Evolutionary conservation across 2,888 invertebrate genomes (phyloP), one percentile per base, ranked within the genome.

Genomic region (Oscheius sp.): DNA sequence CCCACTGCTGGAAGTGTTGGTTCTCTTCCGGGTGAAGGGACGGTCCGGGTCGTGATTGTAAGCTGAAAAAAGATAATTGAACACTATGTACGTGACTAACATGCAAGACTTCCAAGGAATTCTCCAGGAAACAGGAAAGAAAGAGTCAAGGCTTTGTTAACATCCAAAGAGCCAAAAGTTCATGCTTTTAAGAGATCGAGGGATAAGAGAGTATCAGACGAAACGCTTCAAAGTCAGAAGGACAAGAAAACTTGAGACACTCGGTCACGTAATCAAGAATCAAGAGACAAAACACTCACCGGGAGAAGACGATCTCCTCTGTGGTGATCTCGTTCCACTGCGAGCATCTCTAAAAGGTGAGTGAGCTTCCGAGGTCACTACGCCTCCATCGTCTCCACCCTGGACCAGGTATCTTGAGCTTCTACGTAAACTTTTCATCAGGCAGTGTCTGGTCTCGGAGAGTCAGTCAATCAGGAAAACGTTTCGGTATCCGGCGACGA

Each of bases 1-100:
- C 3, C 76, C 76, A 37, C 79, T 81, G 21, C 76, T 76, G 13
- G 77, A 73, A 0, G 81, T 81, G 55, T 81, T 81, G 2, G 79
- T 77, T 37, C 73, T 57, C 21, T 73, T 73, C 48, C 73, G 29
- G 5, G 62, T 53, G n/a, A 37, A 42, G 10, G 42, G 35, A n/a
- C 65, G 62, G 11, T 73, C 63, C 5, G 47, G 21, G 10, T 21
- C 29, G 53, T n/a, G 21, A 53, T 29, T 66, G 4, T 50, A 29
- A 3, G 63, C 5, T 29, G 11, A 42, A 37, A 37, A 13, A 42
- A 42, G 10, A 62, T 21, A 21, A 0, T 21, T 21, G 21, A 21
- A 21, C 21, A 21, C 21, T 21, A 21, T 21, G 21, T 21, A 21
- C 21, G 21, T 21, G 21, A 21, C 21, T 21, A 21, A 21, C 21